Evolutionary conservation across 1,140 invertebrate genomes (phyloP).

Genomic region (Drosophila sturtevanti): DNA sequence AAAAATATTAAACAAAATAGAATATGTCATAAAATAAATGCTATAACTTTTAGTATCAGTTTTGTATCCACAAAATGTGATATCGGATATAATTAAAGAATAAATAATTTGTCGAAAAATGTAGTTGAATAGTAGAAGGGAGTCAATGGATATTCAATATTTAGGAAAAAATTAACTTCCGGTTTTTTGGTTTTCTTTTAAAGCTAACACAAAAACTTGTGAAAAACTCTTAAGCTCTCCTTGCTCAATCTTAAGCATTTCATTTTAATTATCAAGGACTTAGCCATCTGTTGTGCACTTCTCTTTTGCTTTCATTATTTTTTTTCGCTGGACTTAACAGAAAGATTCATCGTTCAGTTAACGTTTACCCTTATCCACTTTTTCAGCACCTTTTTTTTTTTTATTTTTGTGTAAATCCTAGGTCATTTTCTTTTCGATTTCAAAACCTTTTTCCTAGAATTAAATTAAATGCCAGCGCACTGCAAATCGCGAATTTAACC

Average conservation of each 20-base stretch:
- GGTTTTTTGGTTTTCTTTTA: background rate
- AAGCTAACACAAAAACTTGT: background rate
- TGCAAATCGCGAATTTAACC: conserved; percentile 58
- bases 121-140: background rate
- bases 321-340: conserved; percentile 4
- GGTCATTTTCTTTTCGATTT: conserved; percentile 64
- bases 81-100: no score
- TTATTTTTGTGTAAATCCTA: no score
- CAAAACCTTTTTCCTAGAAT: conserved; percentile 45
- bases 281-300: conserved; percentile 1
- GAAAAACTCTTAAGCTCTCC: background rate
- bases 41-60: no score
- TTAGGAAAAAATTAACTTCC: background rate
- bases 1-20: no score
- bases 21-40: no score
- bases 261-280: conserved; percentile 7
- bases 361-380: conserved; percentile 34
- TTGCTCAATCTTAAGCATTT: background rate
- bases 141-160: background rate
- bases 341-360: conserved; percentile 1
- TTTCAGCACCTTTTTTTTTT: conserved; percentile 40
- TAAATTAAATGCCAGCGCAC: conserved; percentile 67
- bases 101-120: no score
- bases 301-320: conserved; percentile 2
- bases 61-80: no score